Conservation (phyloP, 2,113 vertebrate species). For the Pelecanoides urinatrix region DNA sequence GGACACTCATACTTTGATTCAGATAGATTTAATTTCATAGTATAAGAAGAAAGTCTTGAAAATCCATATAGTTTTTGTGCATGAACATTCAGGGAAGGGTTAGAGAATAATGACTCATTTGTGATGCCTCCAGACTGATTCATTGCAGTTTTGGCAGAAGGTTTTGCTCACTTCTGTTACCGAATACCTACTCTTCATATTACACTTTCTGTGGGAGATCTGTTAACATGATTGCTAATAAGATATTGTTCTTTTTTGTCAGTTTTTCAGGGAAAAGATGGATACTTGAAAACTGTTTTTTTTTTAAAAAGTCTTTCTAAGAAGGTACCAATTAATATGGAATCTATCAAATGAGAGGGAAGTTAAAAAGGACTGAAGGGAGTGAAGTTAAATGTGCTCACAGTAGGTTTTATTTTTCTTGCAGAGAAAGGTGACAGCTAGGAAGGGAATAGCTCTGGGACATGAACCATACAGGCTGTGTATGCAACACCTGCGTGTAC, state of each 20-base stretch:
- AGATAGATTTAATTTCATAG: neutral
- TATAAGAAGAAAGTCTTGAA: neutral
- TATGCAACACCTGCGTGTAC: constrained; percentile 14
- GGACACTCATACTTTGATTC: neutral
- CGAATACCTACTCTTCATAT: neutral
- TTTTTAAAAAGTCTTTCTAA: neutral
- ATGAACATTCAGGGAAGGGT: neutral
- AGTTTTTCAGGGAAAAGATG: neutral
- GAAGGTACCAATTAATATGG: neutral
- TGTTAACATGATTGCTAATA: neutral
- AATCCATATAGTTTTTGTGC: neutral
- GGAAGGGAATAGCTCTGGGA: constrained; percentile 38
- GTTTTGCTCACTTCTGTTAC: neutral
- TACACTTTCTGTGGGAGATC: neutral
- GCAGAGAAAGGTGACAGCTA: constrained; percentile 20
- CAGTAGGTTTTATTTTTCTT: constrained; percentile 23
- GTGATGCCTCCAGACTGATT: neutral
- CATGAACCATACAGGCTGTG: constrained; percentile 20
- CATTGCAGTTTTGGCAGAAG: neutral
- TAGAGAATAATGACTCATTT: constrained; percentile 15
- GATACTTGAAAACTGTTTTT: neutral
- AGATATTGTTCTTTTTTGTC: constrained; percentile 31
- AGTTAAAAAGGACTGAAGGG: neutral
- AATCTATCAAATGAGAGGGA: neutral
- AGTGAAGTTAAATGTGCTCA: neutral